Base-by-base conservation (phyloP, 2,888 invertebrate genomes). In the Ichneumon xanthorius region DNA sequence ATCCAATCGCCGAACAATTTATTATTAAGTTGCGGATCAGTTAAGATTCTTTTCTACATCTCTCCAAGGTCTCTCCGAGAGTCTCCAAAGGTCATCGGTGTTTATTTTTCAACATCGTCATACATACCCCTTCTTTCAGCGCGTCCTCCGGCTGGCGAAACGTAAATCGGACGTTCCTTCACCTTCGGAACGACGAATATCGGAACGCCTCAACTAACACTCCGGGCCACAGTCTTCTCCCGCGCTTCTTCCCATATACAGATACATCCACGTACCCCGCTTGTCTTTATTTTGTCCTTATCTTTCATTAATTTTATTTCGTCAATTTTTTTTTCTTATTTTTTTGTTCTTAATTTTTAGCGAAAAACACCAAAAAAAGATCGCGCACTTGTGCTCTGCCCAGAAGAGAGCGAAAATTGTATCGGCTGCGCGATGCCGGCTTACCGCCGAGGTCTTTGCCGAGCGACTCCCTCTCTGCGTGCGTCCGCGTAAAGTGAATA, bases 41-140 rank as follows among this genome's bases (percentile, higher is more conserved):
- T 55, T 9, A 1, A 22, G 22, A 22, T 26, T 22, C 0, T 14
- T 26, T 22, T 4, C 11, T 55, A 9, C 6, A 6, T 22, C 45
- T 22, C 11, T 9, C 40, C 30, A 14, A 65, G 6, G 4, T 33
- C 33, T 6, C 14, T n/a, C n/a, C 53, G 30, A 72, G 22, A 58
- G 33, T 19, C 33, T 33, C 37, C 16, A 22, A 37, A 37, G 22
- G 7, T 16, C 40, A 55, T 55, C 71, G n/a, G 22, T 45, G 40
- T 19, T 75, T 45, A 58, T 80, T 68, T 33, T 11, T 61, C 40
- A 16, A 14, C 33, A 53, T 14, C 16, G 9, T 71, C 37, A 71
- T 77, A 71, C 76, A 33, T 65, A 82, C 71, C 76, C 63, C 63
- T 58, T 55, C 19, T n/a, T 19, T 37, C 30, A 30, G 63, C 53